Evolutionary conservation across 2,113 vertebrate species (phyloP).

Genomic region (Romanogobio albipinnatus): DNA sequence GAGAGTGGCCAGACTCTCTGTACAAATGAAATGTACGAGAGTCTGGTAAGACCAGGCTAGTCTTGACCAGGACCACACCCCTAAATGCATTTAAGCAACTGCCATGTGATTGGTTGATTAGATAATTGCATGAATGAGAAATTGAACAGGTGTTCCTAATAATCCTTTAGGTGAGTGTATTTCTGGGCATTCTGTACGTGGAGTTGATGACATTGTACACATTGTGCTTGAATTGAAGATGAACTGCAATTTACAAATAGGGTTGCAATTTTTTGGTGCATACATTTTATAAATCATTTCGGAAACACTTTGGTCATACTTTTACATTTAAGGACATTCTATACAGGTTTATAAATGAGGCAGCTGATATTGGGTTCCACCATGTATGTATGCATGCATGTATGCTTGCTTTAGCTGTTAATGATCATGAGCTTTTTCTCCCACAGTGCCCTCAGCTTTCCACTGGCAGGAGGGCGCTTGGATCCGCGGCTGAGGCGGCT

Average conservation of each 20-base stretch:
- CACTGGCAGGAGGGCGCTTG: not conserved
- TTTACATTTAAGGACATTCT: not conserved
- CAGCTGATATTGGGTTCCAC: not conserved
- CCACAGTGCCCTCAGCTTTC: not conserved
- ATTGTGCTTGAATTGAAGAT: not conserved
- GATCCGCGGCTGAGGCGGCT: constrained; percentile 22
- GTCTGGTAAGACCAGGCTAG: too few relatives aligned
- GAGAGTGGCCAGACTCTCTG: too few relatives aligned
- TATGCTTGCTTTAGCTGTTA: not conserved
- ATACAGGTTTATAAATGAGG: not conserved
- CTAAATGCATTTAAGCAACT: too few relatives aligned
- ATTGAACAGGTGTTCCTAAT: too few relatives aligned
- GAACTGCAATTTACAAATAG: too few relatives aligned
- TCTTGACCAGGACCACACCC: too few relatives aligned
- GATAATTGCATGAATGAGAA: too few relatives aligned
- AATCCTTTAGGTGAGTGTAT: too few relatives aligned
- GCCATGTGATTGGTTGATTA: too few relatives aligned
- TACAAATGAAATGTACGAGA: too few relatives aligned
- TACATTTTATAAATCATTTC: too few relatives aligned
- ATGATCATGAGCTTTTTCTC: not conserved
- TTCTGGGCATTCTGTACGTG: not conserved
- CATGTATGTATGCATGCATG: not conserved
- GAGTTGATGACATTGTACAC: not conserved
- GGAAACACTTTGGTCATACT: not conserved
- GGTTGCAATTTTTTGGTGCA: too few relatives aligned